Evolutionary conservation across 2,888 invertebrate genomes (phyloP).

Genomic region (Oscheius myriophilus): DNA sequence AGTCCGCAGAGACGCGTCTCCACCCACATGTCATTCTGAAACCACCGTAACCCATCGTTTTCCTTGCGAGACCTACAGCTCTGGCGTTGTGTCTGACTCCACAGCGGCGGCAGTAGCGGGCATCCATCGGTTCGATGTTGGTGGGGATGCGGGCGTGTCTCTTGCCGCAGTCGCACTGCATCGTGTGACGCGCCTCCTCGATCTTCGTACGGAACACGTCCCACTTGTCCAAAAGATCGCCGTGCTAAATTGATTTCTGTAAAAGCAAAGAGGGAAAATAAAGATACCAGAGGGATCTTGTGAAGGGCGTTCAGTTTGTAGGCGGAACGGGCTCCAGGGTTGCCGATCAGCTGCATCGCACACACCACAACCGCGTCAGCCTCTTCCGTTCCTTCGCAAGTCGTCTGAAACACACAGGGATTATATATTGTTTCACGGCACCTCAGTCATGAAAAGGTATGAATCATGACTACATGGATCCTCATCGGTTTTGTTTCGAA

Average conservation of each 20-base stretch:
- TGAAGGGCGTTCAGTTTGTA: slow-evolving; percentile 58
- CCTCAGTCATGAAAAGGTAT: too few relatives aligned
- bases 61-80: slow-evolving; percentile 71
- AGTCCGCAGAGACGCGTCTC: slow-evolving; percentile 87
- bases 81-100: slow-evolving; percentile 88
- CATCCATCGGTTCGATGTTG: slow-evolving; percentile 88
- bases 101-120: slow-evolving; percentile 84
- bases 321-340: slow-evolving; percentile 78
- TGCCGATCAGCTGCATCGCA: slow-evolving; percentile 92
- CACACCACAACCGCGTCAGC: slow-evolving; percentile 17
- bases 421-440: not conserved
- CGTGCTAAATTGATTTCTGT: slow-evolving; percentile 37
- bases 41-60: not conserved
- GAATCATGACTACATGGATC: too few relatives aligned
- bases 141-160: slow-evolving; percentile 87
- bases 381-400: slow-evolving; percentile 25
- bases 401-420: not conserved
- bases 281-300: slow-evolving; percentile 78
- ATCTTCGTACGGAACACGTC: slow-evolving; percentile 33
- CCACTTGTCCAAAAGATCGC: slow-evolving; percentile 34
- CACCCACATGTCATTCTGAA: slow-evolving; percentile 77
- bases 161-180: slow-evolving; percentile 90
- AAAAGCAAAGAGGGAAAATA: not conserved
- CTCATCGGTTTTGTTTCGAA: too few relatives aligned
- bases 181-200: slow-evolving; percentile 84